Base-by-base conservation (phyloP, 2,113 vertebrate genomes). In the Cephalopterus ornatus region DNA sequence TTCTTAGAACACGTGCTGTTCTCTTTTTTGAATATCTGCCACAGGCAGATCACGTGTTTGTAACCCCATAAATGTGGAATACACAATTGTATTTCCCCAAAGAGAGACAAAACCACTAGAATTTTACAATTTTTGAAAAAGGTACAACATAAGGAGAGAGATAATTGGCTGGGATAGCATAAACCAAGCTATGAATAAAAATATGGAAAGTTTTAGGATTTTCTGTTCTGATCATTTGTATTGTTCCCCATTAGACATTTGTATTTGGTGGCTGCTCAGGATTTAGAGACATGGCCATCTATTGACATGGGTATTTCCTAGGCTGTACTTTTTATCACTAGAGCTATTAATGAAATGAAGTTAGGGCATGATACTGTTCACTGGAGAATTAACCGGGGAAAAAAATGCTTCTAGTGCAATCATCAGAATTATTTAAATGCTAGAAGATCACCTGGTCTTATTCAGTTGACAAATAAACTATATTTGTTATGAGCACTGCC, bases 21-120 rank as follows among this genome's bases (percentile, higher is more conserved):
- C 4, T 15, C 16, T 12, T 28, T 68, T 94, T 79, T 68, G 28
- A 80, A 41, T 12, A 35, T 56, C 50, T 67, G 10, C 32, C n/a
- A 68, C 23, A 37, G 28, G n/a, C 15, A 65, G 55, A 55, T 56
- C 26, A 13, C 4, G 7, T 1, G 2, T 58, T 79, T 81, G 20
- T 23, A 91, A 65, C 11, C 23, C 33, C 55, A 26, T 41, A 81
- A 86, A 50, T 55, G 42, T 67, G 42, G 26, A 84, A 53, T 62
- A 18, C 6, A 47, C 17, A 73, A 41, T 5, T 79, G 1, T 32
- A 24, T 70, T 53, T 62, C 15, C 42, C 7, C 9, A 70, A 35
- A 55, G 30, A 65, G 4, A 33, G 32, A 19, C 6, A 23, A 21
- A 88, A 28, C 5, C 1, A 0, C 2, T 39, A 19, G 44, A 81